phyloP scores from a whole-genome alignment of 2,888 invertebrate genomes.

The Machimus rusticus region DNA sequence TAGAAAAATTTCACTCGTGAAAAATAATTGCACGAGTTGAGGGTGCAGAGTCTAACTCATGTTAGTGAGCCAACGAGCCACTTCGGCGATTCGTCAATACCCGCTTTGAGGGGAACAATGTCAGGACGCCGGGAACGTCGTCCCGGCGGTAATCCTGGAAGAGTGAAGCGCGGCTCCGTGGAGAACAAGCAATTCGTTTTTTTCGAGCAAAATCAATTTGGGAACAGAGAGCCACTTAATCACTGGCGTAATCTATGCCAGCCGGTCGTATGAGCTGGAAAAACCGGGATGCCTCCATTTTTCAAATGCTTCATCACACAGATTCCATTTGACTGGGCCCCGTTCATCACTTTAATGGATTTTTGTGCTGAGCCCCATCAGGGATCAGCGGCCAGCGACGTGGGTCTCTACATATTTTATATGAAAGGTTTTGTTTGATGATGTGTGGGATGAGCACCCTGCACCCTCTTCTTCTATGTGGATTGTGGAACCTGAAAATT shows the following conservation, averaged over 20 bases:
- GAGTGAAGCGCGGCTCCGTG: background rate
- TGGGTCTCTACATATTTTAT: background rate
- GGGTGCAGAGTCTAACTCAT: background rate
- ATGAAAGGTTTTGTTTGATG: slow-evolving; percentile 14
- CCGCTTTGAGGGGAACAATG: background rate
- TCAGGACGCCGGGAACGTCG: background rate
- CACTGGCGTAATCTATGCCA: slow-evolving; percentile 14
- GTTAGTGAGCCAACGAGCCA: background rate
- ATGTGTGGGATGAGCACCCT: background rate
- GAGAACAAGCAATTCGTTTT: background rate
- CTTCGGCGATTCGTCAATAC: background rate
- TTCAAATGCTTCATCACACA: slow-evolving; percentile 17
- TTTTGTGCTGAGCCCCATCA: background rate
- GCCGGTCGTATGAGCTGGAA: background rate
- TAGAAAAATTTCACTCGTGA: background rate
- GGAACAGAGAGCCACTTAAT: background rate
- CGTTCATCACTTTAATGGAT: slow-evolving; percentile 27
- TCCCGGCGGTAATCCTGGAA: background rate
- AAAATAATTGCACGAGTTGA: background rate
- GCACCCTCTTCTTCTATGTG: background rate
- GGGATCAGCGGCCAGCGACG: background rate
- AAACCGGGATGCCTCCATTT: background rate
- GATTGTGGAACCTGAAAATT: background rate
- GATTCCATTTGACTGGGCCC: background rate
- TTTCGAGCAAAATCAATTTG: background rate